Evolutionary conservation across 2,797 vertebrate species (phyloP), one percentile per base, ranked within the genome.

Genomic region (Pantherophis alleghaniensis): DNA sequence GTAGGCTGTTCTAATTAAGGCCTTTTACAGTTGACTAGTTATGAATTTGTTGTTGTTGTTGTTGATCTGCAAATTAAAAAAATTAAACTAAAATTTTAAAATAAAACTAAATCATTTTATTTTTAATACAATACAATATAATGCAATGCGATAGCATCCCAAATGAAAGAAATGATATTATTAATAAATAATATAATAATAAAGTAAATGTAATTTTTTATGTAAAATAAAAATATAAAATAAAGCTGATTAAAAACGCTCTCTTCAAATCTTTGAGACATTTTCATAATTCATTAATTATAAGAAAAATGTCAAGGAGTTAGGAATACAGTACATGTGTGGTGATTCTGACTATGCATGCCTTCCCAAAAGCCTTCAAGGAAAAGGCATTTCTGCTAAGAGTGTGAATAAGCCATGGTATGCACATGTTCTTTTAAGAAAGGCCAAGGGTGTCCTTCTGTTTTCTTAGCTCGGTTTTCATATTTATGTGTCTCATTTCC

Each of bases 401-500:
- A 97, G 98, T 98, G 98, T 98, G 99, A 99, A 99, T 98, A 99
- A 99, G 97, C 98, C 98, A 97, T 98, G 98, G 97, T 98, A 98
- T 98, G 98, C 97, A 98, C 97, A 94, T 98, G 98, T 98, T 98
- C 98, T 98, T 98, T 98, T 99, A 98, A 98, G 98, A 98, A 99
- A 99, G 98, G 98, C 98, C 99, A 98, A 98, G 98, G 98, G 98
- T 99, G 98, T 98, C 97, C 98, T 99, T 99, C 98, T 98, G 97
- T 98, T 98, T 98, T 98, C 98, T 98, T 98, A 98, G 98, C 97
- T 98, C 97, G 98, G 98, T 98, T 98, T 98, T 98, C 98, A 99
- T 99, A 99, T 99, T 99, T 99, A 99, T 99, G 98, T 98, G 98
- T 98, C 98, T 99, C 99, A 99, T 99, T 99, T 99, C 98, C 98